Conservation (phyloP, 2,888 invertebrate species). For the Nomada hirtipes region DNA sequence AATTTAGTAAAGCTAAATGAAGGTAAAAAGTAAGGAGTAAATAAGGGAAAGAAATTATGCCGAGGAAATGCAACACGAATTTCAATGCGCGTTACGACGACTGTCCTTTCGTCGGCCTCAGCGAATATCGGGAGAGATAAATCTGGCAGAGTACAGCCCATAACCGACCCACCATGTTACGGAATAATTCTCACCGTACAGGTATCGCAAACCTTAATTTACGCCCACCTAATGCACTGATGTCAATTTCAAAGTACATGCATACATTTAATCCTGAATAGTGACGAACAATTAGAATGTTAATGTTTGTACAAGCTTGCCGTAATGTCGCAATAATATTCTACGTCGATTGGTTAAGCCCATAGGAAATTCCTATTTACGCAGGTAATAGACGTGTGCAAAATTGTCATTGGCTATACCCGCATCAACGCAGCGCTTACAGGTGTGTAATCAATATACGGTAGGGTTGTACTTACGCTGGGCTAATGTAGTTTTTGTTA, state of each 20-base stretch:
- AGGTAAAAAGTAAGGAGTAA: too few relatives aligned
- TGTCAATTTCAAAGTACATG: not conserved
- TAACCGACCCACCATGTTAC: constrained; percentile 55
- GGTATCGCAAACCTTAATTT: constrained; percentile 2
- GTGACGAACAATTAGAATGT: not conserved
- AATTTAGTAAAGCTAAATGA: too few relatives aligned
- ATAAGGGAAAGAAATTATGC: too few relatives aligned
- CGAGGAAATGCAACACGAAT: too few relatives aligned
- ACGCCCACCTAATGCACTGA: not conserved
- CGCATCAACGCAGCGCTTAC: constrained; percentile 55
- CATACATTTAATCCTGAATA: not conserved
- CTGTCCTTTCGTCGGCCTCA: constrained; percentile 53
- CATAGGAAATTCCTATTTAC: not conserved
- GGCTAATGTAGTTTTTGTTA: too few relatives aligned
- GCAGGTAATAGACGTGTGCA: constrained; percentile 53
- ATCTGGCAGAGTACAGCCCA: constrained; percentile 47
- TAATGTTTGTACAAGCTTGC: not conserved
- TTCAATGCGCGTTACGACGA: too few relatives aligned
- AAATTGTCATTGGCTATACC: constrained; percentile 60
- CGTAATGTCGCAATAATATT: not conserved
- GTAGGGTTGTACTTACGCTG: too few relatives aligned
- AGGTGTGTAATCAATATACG: too few relatives aligned
- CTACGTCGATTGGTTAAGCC: not conserved
- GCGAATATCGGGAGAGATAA: constrained; percentile 32
- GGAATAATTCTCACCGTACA: constrained; percentile 46